A percentile compares a stretch with the other conserved stretches of the same genome.
phyloP scores from a whole-genome alignment of 2,888 invertebrate species.

The Sisyra terminalis region DNA sequence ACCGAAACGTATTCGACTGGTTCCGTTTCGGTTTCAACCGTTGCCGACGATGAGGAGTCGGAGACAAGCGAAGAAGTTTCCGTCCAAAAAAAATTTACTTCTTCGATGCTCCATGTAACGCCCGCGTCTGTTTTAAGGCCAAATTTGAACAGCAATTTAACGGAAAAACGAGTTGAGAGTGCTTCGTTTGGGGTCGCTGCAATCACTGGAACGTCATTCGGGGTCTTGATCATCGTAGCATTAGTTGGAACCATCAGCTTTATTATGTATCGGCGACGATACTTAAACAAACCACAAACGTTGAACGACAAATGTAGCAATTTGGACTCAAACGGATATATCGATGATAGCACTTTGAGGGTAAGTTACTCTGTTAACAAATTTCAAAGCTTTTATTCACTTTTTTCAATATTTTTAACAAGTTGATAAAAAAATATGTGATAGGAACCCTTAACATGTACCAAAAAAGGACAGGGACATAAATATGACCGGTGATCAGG shows the following conservation, averaged over 20 bases:
- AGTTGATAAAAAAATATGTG: too few relatives aligned
- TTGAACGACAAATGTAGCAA: constrained; percentile 68
- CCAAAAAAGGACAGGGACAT: too few relatives aligned
- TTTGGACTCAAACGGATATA: constrained; percentile 73
- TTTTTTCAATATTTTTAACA: too few relatives aligned
- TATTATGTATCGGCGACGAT: constrained; percentile 51
- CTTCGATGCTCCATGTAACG: constrained; percentile 18
- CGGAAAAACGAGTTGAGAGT: too few relatives aligned
- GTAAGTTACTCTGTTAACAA: constrained; percentile 33
- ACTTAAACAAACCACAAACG: constrained; percentile 69
- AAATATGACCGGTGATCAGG: too few relatives aligned
- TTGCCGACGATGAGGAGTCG: neutral
- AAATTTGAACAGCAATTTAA: neutral
- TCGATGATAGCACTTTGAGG: constrained; percentile 72
- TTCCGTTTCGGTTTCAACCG: neutral
- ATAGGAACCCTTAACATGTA: too few relatives aligned
- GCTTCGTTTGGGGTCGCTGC: constrained; percentile 34
- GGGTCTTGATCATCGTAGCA: constrained; percentile 44
- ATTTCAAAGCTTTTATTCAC: too few relatives aligned
- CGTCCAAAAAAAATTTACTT: constrained; percentile 8
- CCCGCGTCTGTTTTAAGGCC: constrained; percentile 18
- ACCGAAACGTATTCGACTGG: neutral
- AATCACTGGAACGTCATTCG: constrained; percentile 53
- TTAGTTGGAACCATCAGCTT: constrained; percentile 48
- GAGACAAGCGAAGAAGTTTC: constrained; percentile 1